Conservation (phyloP, 2,797 vertebrate species). For the Rhinichthys osculus region DNA sequence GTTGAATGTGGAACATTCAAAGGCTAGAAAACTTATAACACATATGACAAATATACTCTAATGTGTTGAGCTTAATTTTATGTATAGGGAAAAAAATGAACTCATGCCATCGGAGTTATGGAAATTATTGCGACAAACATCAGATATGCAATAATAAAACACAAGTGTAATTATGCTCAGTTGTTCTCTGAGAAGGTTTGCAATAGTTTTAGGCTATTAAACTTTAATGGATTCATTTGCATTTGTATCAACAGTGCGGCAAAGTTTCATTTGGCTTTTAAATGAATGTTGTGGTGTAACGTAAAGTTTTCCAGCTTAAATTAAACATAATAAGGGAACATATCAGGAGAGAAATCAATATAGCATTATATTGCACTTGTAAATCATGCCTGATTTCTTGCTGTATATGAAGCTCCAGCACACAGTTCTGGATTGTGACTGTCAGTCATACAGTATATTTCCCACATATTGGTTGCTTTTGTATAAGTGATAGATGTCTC, state of each 20-base stretch:
- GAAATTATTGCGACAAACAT: conserved; percentile 53
- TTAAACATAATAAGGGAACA: conserved; percentile 39
- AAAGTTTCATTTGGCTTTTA: conserved; percentile 57
- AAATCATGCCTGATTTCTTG: not conserved
- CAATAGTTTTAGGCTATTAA: conserved; percentile 58
- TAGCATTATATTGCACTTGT: not conserved
- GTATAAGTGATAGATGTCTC: not conserved
- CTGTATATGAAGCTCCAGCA: not conserved
- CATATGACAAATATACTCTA: not conserved
- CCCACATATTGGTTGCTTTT: not conserved
- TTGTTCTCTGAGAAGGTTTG: conserved; percentile 47
- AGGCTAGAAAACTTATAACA: conserved; percentile 1
- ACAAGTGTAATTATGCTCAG: conserved; percentile 60
- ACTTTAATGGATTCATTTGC: conserved; percentile 64
- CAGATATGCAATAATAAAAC: conserved; percentile 56
- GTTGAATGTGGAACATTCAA: not conserved
- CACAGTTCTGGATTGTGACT: not conserved
- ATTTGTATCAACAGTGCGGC: conserved; percentile 51
- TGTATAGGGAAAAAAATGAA: not conserved
- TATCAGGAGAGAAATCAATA: conserved; percentile 25
- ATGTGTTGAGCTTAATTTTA: conserved; percentile 4
- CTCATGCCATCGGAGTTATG: conserved; percentile 45
- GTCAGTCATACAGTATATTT: not conserved
- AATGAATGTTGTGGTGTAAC: conserved; percentile 53
- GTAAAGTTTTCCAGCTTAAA: conserved; percentile 24